Percentiles rank a stretch among this genome's conserved stretches.
phyloP scores from a whole-genome alignment of 1,140 invertebrate species.

The Procambarus clarkii region DNA sequence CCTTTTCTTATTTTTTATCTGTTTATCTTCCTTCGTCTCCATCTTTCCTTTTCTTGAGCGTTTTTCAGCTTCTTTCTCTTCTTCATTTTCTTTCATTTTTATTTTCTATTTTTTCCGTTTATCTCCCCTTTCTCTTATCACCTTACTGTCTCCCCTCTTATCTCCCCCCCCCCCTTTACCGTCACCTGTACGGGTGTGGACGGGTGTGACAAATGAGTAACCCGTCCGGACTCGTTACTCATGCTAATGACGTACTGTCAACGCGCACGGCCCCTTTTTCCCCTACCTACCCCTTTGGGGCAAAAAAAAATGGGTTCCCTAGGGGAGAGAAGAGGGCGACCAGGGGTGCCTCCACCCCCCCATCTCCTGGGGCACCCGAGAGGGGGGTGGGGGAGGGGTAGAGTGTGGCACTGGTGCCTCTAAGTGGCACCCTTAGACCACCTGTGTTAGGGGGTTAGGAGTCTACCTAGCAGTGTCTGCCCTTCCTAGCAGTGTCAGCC shows the following conservation, averaged over 20 bases:
- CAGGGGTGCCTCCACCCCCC: too few species aligned
- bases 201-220: slow-evolving; percentile 43
- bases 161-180: neutral
- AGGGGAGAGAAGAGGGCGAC: too few species aligned
- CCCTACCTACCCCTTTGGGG: too few species aligned
- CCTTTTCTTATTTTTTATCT: neutral
- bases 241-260: slow-evolving; percentile 51
- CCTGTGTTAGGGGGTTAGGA: too few species aligned
- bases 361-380: too few species aligned
- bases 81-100: neutral
- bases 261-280: neutral
- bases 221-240: slow-evolving; percentile 42
- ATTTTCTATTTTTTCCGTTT: neutral
- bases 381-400: too few species aligned
- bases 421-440: too few species aligned
- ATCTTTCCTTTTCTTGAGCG: neutral
- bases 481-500: too few species aligned
- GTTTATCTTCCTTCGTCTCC: too few species aligned
- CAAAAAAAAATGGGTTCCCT: too few species aligned
- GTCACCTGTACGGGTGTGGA: slow-evolving; percentile 39
- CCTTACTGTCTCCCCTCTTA: neutral
- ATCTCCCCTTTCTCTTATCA: neutral
- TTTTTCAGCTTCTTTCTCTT: neutral
- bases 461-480: too few species aligned
- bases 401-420: too few species aligned